A percentile compares a stretch with the other conserved stretches of the same genome.
Conservation (phyloP, 2,888 invertebrate genomes). For the Mellilla xanthometata region DNA sequence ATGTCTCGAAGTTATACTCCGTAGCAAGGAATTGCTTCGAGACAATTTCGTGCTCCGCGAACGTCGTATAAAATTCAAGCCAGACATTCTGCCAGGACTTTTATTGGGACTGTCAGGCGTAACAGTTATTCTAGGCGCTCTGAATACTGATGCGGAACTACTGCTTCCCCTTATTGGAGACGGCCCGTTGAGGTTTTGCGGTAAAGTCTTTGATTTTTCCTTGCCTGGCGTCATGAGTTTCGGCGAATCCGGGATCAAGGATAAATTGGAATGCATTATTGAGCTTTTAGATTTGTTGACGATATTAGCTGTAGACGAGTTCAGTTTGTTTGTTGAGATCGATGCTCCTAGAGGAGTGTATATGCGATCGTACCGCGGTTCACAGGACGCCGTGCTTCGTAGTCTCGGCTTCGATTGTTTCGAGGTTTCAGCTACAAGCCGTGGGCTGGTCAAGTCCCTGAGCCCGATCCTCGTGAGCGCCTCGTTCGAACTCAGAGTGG, state of each 20-base stretch:
- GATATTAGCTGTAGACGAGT: constrained; percentile 63
- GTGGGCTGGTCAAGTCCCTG: constrained; percentile 66
- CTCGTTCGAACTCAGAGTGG: constrained; percentile 72
- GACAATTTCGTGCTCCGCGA: constrained; percentile 89
- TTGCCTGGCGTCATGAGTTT: constrained; percentile 68
- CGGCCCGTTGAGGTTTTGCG: constrained; percentile 79
- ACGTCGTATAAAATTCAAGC: constrained; percentile 85
- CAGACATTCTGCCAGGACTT: constrained; percentile 77
- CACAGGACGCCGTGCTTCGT: constrained; percentile 70
- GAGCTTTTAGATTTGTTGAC: constrained; percentile 60
- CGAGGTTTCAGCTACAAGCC: constrained; percentile 64
- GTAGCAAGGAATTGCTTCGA: constrained; percentile 84
- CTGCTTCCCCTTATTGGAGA: constrained; percentile 74
- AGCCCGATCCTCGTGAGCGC: constrained; percentile 65
- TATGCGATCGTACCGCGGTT: constrained; percentile 74
- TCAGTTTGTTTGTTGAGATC: constrained; percentile 65
- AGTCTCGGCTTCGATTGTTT: constrained; percentile 62
- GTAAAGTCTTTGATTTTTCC: constrained; percentile 84
- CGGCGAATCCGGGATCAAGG: constrained; percentile 72
- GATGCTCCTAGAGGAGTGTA: constrained; percentile 68
- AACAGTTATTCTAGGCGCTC: constrained; percentile 68
- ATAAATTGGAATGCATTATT: constrained; percentile 71
- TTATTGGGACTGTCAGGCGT: constrained; percentile 78
- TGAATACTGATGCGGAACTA: constrained; percentile 73
- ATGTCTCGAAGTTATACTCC: constrained; percentile 79